Base-by-base conservation (phyloP, 1,140 invertebrate species). In the Hyles vespertilio region DNA sequence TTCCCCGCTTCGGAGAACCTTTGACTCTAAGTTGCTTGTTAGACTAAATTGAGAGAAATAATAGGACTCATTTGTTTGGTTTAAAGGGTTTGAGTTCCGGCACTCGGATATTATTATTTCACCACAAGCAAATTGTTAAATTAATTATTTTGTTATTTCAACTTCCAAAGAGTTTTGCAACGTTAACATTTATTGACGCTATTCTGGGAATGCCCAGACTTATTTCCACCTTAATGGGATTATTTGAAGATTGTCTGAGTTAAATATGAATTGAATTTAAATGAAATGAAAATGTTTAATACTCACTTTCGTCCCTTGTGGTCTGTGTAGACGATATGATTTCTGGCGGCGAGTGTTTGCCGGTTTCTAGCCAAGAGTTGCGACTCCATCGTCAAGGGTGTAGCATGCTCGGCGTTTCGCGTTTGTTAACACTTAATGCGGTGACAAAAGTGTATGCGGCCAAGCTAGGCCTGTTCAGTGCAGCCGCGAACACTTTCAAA, bases 271-370 rank as follows among this genome's bases (percentile, higher is more conserved):
- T 22, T 22, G 22, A 22, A 22, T 22, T 22, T 22, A 22, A 22
- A 22, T 22, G 22, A 22, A 22, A 22, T 22, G 22, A 22, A 22
- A 22, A 40, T 40, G 4, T 5, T 5, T 22, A 54, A 32, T 75
- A 87, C 89, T 90, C 66, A 90, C 89, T 90, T 90, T 68, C 86
- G 77, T 58, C 89, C 89, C 59, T 89, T 90, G 59, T 90, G 87
- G 57, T 89, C 89, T 9, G 89, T 90, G 71, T 90, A 90, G 57
- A 90, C 85, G 54, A 90, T 90, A 57, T 90, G 89, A 56, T 89
- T 90, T 49, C 88, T 79, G 3, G 79, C 77, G 9, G 84, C 69
- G 1, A 82, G 83, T 3, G 71, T 70, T 46, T 84, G 81, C 11
- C 81, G 72, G 32, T 50, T 71, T 10, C 82, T 71, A 55, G 69